Conservation (phyloP, 2,888 invertebrate genomes). For the Drosophila flavopinicola region DNA sequence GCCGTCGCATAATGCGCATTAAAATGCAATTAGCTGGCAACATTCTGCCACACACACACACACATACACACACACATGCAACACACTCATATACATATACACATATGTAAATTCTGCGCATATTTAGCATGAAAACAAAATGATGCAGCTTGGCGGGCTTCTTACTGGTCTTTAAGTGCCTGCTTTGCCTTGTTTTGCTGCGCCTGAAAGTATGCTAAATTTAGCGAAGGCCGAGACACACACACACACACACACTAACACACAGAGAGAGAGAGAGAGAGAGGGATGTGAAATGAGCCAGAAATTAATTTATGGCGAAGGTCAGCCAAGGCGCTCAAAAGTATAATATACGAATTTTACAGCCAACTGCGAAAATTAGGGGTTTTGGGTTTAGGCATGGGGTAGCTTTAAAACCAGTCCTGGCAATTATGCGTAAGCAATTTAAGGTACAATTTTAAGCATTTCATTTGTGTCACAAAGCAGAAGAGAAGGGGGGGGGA, state of each 20-base stretch:
- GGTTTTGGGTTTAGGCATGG: neutral
- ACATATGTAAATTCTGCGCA: constrained; percentile 47
- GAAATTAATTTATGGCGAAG: constrained; percentile 74
- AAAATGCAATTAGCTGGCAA: constrained; percentile 63
- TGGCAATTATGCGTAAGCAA: constrained; percentile 60
- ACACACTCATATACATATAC: constrained; percentile 4
- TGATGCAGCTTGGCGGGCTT: constrained; percentile 46
- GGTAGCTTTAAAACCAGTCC: neutral
- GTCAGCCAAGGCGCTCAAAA: constrained; percentile 44
- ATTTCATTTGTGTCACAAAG: constrained; percentile 38
- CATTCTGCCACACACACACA: constrained; percentile 13
- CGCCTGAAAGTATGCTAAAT: constrained; percentile 62
- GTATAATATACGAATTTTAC: constrained; percentile 27
- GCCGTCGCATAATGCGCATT: constrained; percentile 58
- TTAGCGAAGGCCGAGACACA: constrained; percentile 58
- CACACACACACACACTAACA: neutral
- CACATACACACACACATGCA: neutral
- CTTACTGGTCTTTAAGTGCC: constrained; percentile 51
- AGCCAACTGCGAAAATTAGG: constrained; percentile 13
- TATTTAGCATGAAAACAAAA: constrained; percentile 57
- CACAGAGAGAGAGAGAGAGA: neutral
- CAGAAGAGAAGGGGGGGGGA: neutral
- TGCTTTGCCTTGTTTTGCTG: constrained; percentile 40
- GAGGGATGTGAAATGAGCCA: constrained; percentile 65
- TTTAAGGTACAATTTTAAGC: constrained; percentile 61